These are phyloP conservation scores for Drosophila pachea DNA, from an alignment of 1,140 invertebrate species.

Conservation along the genomic window DNA sequence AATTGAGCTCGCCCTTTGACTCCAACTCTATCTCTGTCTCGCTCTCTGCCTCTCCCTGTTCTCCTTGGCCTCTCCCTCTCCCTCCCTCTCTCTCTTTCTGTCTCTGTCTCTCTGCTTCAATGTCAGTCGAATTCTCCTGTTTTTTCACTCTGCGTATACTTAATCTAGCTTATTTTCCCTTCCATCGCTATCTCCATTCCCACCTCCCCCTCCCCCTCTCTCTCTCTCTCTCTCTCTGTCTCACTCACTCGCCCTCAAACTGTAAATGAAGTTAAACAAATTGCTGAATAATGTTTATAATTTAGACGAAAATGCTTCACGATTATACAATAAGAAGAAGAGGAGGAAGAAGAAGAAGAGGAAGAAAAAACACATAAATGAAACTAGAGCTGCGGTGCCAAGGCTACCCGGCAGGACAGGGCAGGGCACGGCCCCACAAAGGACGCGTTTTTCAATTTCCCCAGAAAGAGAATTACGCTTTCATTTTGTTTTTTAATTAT, in stretches of 20 bases:
- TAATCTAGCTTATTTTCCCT: not conserved
- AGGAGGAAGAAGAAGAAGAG: too few species aligned
- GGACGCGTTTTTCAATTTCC: constrained; percentile 50
- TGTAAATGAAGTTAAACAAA: constrained; percentile 1
- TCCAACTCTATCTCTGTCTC: too few species aligned
- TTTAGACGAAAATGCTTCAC: not conserved
- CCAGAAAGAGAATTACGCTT: constrained; percentile 51
- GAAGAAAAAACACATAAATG: not conserved
- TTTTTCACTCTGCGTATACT: not conserved
- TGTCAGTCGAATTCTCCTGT: not conserved
- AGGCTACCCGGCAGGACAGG: constrained; percentile 8
- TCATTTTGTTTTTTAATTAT: constrained; percentile 66
- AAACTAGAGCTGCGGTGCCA: not conserved
- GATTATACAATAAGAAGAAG: not conserved
- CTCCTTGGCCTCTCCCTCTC: too few species aligned
- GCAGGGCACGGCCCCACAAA: constrained; percentile 25
- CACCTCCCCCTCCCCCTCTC: not conserved
- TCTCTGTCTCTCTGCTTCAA: not conserved
- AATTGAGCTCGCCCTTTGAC: too few species aligned
- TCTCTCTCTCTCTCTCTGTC: too few species aligned
- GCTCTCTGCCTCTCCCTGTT: too few species aligned
- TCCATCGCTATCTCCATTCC: not conserved
- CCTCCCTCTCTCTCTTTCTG: not conserved
- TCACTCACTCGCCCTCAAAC: not conserved
- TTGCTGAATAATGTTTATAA: not conserved